Conservation (phyloP, 2,888 invertebrate species). For the Amorpha juglandis region DNA sequence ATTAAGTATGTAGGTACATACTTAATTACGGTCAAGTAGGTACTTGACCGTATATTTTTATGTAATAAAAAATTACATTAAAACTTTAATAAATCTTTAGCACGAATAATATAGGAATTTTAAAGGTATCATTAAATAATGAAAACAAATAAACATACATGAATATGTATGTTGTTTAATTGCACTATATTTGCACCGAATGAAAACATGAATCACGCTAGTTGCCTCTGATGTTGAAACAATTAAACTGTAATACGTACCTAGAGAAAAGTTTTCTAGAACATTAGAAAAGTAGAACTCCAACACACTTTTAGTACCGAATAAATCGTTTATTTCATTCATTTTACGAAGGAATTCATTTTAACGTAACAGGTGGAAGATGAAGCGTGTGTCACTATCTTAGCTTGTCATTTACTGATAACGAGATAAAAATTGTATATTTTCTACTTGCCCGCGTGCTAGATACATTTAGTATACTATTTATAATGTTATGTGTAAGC, state of each 20-base stretch:
- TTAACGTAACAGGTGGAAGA: slow-evolving; percentile 30
- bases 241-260: slow-evolving; percentile 46
- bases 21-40: too few species aligned
- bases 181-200: not conserved
- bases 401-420: slow-evolving; percentile 49
- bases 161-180: not conserved
- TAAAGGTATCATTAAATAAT: not conserved
- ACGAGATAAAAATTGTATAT: slow-evolving; percentile 47
- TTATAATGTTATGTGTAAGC: not conserved
- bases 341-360: slow-evolving; percentile 45
- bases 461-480: slow-evolving; percentile 7
- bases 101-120: not conserved
- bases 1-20: too few species aligned
- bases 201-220: slow-evolving; percentile 3
- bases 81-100: not conserved
- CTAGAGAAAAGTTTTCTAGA: slow-evolving; percentile 58
- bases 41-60: not conserved
- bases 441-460: not conserved
- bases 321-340: slow-evolving; percentile 56
- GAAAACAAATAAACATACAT: too few species aligned
- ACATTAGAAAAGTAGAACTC: slow-evolving; percentile 65
- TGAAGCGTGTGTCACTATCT: slow-evolving; percentile 43
- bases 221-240: not conserved
- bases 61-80: not conserved
- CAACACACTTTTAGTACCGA: slow-evolving; percentile 55